Base-by-base conservation (phyloP, 1,140 invertebrate genomes). In the Drosophila willistoni region DNA sequence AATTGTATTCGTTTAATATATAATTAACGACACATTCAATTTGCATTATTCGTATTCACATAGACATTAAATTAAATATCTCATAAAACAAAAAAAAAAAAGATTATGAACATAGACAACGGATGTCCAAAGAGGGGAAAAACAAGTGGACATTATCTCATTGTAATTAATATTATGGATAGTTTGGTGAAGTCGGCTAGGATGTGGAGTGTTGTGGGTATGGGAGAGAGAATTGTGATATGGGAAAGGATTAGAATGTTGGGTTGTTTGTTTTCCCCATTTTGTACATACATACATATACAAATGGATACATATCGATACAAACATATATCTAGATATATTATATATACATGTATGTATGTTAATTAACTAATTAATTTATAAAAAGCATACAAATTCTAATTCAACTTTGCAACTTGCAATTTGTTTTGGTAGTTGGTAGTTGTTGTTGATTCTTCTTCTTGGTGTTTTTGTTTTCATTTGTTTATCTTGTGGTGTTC, bases 311-410 rank as follows among this genome's bases (percentile, higher is more conserved):
- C 19, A 64, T 41, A 41, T 10, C 64, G 25, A 62, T 44, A 47
- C 59, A 59, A 41, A 69, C 29, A 64, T 42, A 62, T 29, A 62
- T 17, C 29, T 29, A 73, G n/a, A 57, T 57, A 61, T 59, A 65
- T 64, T 60, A 54, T 7, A 12, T 29, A 29, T 22, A 60, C 61
- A 65, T 39, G 36, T 84, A 75, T 68, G 84, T 81, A 81, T 19
- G 44, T 51, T 83, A 86, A 86, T 87, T 83, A 87, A 83, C 84
- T 89, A 78, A 85, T 84, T 84, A 77, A 64, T 55, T 81, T 81
- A 81, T 78, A 74, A 86, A 85, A 85, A 84, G 70, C 81, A 75
- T 81, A 70, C 55, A 76, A 84, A 73, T 64, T 76, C 73, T 72
- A 77, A 77, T 79, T 71, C 65, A 51, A 51, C 56, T 33, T 19